phyloP scores from a whole-genome alignment of 2,797 vertebrate genomes.

The Takifugu ocellatus region DNA sequence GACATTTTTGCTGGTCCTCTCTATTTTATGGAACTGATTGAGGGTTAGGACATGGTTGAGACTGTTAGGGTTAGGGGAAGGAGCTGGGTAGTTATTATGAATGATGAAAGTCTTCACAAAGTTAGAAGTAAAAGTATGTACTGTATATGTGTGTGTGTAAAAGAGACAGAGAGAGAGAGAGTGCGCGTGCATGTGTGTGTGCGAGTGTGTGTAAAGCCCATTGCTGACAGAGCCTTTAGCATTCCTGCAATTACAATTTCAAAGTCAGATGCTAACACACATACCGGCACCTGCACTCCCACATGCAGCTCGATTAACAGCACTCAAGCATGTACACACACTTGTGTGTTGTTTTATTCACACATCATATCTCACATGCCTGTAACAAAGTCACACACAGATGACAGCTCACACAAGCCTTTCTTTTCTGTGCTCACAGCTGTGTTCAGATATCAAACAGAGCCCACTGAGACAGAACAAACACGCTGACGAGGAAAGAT shows the following conservation, averaged over 20 bases:
- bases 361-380: constrained; percentile 22
- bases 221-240: constrained; percentile 1
- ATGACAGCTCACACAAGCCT: constrained; percentile 24
- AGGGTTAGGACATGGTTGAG: no score
- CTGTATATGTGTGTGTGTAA: background rate
- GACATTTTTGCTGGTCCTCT: no score
- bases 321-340: constrained; percentile 16
- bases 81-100: no score
- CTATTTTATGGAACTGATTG: no score
- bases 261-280: constrained; percentile 16
- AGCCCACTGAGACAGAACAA: constrained; percentile 58
- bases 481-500: constrained; percentile 66
- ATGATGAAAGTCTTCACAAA: no score
- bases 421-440: constrained; percentile 49
- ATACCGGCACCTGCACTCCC: constrained; percentile 11
- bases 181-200: constrained; percentile 4
- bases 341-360: constrained; percentile 16
- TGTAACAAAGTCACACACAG: constrained; percentile 22
- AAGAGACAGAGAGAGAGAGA: no score
- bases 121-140: constrained; percentile 6
- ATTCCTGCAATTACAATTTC: constrained; percentile 21
- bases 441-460: constrained; percentile 68
- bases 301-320: constrained; percentile 15
- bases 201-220: background rate
- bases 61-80: no score